Percentiles rank a stretch among this genome's conserved stretches.
Evolutionary conservation across 2,797 vertebrate species (phyloP).

Genomic region (Crenichthys baileyi): DNA sequence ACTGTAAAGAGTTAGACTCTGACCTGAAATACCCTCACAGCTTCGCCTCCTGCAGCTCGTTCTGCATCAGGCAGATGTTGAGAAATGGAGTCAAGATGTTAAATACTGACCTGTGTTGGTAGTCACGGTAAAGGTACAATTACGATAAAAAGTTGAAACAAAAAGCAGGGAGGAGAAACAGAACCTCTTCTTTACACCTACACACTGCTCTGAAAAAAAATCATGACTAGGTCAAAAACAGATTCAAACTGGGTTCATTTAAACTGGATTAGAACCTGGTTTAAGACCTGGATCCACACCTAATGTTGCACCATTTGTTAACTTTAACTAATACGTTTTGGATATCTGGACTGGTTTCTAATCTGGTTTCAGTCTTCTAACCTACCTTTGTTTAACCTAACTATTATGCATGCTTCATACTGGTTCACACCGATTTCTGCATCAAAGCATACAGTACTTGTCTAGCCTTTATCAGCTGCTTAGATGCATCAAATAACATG

Average conservation of each 20-base stretch:
- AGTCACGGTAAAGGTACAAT: background rate
- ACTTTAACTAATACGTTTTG: too few species aligned
- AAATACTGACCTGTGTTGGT: background rate
- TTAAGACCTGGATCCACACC: too few species aligned
- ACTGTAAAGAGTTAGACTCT: background rate
- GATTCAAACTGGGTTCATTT: background rate
- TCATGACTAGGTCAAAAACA: background rate
- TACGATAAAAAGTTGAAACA: background rate
- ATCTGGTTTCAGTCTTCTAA: too few species aligned
- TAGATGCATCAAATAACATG: too few species aligned
- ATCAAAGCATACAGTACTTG: too few species aligned
- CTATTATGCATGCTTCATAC: too few species aligned
- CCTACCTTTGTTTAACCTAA: too few species aligned
- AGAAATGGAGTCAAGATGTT: background rate
- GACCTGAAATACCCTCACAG: slow-evolving; percentile 10
- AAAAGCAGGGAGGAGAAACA: background rate
- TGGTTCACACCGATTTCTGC: too few species aligned
- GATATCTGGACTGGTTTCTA: too few species aligned
- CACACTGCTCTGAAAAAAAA: background rate
- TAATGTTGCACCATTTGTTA: too few species aligned
- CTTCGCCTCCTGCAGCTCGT: background rate
- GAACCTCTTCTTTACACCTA: background rate
- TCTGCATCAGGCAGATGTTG: background rate
- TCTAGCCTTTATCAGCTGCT: too few species aligned
- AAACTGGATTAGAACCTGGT: background rate